Base-by-base conservation (phyloP, 2,797 vertebrate species). In the Pipistrellus kuhlii region DNA sequence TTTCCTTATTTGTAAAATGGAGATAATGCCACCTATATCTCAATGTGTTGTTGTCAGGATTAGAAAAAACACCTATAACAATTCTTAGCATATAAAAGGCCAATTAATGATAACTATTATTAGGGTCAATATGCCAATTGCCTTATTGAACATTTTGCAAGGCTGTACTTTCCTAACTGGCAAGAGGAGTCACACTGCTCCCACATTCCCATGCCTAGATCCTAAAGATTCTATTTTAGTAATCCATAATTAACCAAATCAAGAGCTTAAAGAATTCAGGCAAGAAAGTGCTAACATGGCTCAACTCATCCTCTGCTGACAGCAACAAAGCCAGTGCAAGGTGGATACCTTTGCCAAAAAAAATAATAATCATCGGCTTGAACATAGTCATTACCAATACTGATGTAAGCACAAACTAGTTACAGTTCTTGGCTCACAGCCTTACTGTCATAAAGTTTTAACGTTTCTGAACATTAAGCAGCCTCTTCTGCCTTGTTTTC, bases 161-260 rank as follows among this genome's bases (percentile, higher is more conserved):
- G 59, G 64, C 71, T 94, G 64, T 85, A 76, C 75, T 96, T 92
- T 93, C 57, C 95, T 96, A 93, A 94, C 77, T 85, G 78, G 90
- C 78, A 55, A 94, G 94, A 86, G 69, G 59, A 95, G 51, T 95
- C 88, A 88, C 51, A 89, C 57, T 85, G 55, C 30, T 95, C 75
- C 76, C 83, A 92, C 85, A 86, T 80, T 95, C 93, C 92, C 94
- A 94, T 94, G 82, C 68, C 85, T 88, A 57, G 51, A 84, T 71
- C 59, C 77, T 91, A 96, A 94, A 93, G 71, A 87, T 78, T 92
- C 85, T 57, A 62, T 78, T 95, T 96, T 72, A 90, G 88, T 94
- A 93, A 96, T 93, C 94, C 89, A 94, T 95, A 97, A 96, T 97
- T 96, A 97, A 95, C 92, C 53, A 93, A 92, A 95, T 95, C 88